These are phyloP conservation scores for Pardalotus punctatus DNA, from an alignment of 2,113 vertebrate species.

Conservation along the genomic window DNA sequence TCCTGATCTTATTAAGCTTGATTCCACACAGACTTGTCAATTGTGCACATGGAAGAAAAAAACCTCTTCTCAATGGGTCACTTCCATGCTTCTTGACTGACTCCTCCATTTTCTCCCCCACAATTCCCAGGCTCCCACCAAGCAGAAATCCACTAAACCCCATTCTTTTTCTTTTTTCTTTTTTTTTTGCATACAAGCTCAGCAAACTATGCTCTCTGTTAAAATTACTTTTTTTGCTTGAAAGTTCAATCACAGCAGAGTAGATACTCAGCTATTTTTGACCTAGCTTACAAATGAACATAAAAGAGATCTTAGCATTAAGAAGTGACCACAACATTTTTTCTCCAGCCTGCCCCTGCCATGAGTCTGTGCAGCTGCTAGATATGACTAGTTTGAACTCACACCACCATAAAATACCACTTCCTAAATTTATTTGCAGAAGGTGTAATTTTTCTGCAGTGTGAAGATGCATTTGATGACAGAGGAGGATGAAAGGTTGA, in stretches of 20 bases:
- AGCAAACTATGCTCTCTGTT: not conserved
- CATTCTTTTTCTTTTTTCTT: not conserved
- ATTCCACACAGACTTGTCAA: not conserved
- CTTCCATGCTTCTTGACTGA: not conserved
- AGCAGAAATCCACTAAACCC: not conserved
- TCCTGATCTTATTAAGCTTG: not conserved
- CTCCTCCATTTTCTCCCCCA: not conserved
- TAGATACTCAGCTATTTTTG: not conserved
- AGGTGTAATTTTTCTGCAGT: not conserved
- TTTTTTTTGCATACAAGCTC: not conserved
- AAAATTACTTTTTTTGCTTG: not conserved
- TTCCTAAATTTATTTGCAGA: not conserved
- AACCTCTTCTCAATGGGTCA: not conserved
- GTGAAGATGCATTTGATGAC: not conserved
- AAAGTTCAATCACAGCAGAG: not conserved
- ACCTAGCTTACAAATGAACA: not conserved
- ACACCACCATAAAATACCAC: not conserved
- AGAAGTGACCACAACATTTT: not conserved
- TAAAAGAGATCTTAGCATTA: not conserved
- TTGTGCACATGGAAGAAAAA: not conserved
- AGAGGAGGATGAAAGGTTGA: not conserved
- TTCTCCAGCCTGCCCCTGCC: not conserved
- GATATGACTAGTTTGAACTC: not conserved
- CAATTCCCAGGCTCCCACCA: not conserved
- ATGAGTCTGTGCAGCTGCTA: not conserved